These are phyloP conservation scores for Megaustenia siamemsis DNA, from an alignment of 2,888 invertebrate species.

Conservation along the genomic window DNA sequence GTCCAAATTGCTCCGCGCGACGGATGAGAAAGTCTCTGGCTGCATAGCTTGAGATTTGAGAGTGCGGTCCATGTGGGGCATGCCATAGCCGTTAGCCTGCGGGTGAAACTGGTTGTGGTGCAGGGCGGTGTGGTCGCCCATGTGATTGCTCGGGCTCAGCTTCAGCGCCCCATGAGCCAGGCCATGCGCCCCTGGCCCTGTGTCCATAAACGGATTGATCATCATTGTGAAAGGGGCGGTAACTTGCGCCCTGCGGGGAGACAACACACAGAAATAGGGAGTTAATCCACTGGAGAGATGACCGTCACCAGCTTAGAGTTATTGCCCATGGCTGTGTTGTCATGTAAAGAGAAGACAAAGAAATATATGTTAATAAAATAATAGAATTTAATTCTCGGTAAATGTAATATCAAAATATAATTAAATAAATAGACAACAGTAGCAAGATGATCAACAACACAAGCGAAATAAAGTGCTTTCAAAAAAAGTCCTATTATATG, in stretches of 20 bases:
- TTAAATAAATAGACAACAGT: background rate
- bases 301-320: background rate
- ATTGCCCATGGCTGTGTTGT: background rate
- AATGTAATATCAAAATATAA: no score
- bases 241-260: background rate
- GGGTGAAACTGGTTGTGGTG: constrained; percentile 79
- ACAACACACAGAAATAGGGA: background rate
- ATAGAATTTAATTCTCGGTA: background rate
- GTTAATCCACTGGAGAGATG: background rate
- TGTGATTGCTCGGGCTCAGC: constrained; percentile 80
- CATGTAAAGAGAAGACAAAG: background rate
- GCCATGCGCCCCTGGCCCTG: constrained; percentile 81
- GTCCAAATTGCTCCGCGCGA: constrained; percentile 83
- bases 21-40: constrained; percentile 91
- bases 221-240: constrained; percentile 78
- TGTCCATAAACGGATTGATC: constrained; percentile 94
- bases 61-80: constrained; percentile 62
- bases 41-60: constrained; percentile 86
- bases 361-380: background rate
- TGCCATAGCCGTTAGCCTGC: constrained; percentile 80
- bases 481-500: no score
- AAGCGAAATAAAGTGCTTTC: no score
- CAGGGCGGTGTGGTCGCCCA: constrained; percentile 71
- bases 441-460: background rate
- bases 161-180: constrained; percentile 80